Conservation (phyloP, 2,113 vertebrate species). For the Lagenorhynchus albirostris region DNA sequence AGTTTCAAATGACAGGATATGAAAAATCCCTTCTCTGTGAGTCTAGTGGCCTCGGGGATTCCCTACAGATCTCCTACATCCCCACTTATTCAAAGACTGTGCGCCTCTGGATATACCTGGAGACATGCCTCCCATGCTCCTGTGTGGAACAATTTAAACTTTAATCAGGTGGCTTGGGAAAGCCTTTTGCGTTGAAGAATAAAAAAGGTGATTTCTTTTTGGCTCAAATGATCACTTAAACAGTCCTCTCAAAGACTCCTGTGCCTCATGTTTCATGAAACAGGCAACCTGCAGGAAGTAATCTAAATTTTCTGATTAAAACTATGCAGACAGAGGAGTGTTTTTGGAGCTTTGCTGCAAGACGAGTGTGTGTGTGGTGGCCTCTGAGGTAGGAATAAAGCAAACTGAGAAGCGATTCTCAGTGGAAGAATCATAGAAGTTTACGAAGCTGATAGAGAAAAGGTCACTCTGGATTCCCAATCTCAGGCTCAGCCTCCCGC, state of each 20-base stretch:
- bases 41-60: not conserved
- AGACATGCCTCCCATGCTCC: not conserved
- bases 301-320: slow-evolving; percentile 9
- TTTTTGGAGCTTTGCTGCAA: not conserved
- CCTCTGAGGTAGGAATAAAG: not conserved
- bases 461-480: not conserved
- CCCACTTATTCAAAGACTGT: not conserved
- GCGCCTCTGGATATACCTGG: not conserved
- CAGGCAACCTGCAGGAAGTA: not conserved
- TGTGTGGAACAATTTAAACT: not conserved
- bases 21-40: slow-evolving; percentile 1
- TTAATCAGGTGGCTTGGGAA: not conserved
- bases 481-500: not conserved
- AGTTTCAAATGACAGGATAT: slow-evolving; percentile 30
- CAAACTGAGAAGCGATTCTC: not conserved
- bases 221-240: not conserved
- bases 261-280: not conserved
- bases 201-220: slow-evolving; percentile 3
- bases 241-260: not conserved
- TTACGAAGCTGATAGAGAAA: not conserved
- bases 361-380: not conserved
- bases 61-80: not conserved
- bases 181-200: not conserved
- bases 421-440: not conserved
- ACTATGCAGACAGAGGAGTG: not conserved